These are phyloP conservation scores for Tachyglossus aculeatus DNA, from an alignment of 2,797 vertebrate genomes.

Conservation along the genomic window DNA sequence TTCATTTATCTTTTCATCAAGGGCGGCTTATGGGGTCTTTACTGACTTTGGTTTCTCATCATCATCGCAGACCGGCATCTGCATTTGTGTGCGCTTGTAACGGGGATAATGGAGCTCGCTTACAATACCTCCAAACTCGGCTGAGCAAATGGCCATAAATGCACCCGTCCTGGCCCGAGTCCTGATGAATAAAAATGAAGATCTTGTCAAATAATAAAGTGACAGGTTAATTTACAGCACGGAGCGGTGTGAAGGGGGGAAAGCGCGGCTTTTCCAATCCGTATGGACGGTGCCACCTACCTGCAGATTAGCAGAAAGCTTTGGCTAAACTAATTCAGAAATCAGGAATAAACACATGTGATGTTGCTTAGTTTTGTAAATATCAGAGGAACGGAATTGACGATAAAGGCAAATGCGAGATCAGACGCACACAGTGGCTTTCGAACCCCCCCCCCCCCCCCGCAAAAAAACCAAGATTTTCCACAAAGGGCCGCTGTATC, in stretches of 20 bases:
- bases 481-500: constrained; percentile 87
- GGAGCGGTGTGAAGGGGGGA: constrained; percentile 74
- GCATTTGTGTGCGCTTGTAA: constrained; percentile 86
- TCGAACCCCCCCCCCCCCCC: no score
- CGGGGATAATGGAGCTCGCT: constrained; percentile 87
- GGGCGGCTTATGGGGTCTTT: constrained; percentile 87
- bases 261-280: constrained; percentile 77
- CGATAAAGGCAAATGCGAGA: constrained; percentile 88
- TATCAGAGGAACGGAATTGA: constrained; percentile 88
- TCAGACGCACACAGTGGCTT: constrained; percentile 87
- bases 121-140: constrained; percentile 86
- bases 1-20: constrained; percentile 92
- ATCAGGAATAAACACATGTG: constrained; percentile 78
- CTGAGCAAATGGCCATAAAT: constrained; percentile 84
- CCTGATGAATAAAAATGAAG: constrained; percentile 90
- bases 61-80: constrained; percentile 80
- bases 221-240: constrained; percentile 91
- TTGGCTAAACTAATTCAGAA: constrained; percentile 68
- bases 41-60: constrained; percentile 84
- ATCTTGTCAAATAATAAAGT: constrained; percentile 90
- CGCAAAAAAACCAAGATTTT: constrained; percentile 80
- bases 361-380: constrained; percentile 84
- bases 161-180: constrained; percentile 82
- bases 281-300: constrained; percentile 98
- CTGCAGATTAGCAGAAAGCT: constrained; percentile 83